phyloP scores from a whole-genome alignment of 2,797 vertebrate species.

The Typhlichthys eigenmanni region DNA sequence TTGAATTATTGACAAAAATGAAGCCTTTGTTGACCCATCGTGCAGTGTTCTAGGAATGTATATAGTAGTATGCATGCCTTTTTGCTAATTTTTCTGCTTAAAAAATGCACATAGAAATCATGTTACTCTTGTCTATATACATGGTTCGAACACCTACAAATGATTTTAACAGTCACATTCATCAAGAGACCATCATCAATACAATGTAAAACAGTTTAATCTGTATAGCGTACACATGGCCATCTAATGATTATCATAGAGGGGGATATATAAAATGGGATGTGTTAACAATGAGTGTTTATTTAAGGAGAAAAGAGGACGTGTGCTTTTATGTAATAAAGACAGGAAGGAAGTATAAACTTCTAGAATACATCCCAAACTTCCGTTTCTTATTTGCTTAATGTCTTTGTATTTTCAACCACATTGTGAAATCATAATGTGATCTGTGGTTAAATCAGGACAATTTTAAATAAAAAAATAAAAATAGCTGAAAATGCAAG shows the following conservation, averaged over 20 bases:
- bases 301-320: slow-evolving; percentile 26
- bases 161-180: slow-evolving; percentile 69
- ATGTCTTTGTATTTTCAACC: slow-evolving; percentile 19
- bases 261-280: slow-evolving; percentile 51
- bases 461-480: slow-evolving; percentile 48
- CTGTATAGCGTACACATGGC: slow-evolving; percentile 36
- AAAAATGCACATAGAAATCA: slow-evolving; percentile 46
- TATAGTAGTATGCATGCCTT: slow-evolving; percentile 83
- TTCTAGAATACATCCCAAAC: slow-evolving; percentile 5
- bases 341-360: slow-evolving; percentile 18
- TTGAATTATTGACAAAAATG: slow-evolving; percentile 70
- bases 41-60: slow-evolving; percentile 79
- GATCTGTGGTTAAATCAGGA: slow-evolving; percentile 45
- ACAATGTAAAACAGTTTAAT: slow-evolving; percentile 43
- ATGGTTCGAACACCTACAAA: slow-evolving; percentile 71
- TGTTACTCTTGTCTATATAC: slow-evolving; percentile 69
- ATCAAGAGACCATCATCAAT: slow-evolving; percentile 64
- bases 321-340: slow-evolving; percentile 43
- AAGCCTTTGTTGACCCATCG: slow-evolving; percentile 78
- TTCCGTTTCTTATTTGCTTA: not conserved
- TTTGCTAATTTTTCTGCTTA: slow-evolving; percentile 47
- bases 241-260: slow-evolving; percentile 60
- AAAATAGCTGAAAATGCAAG: slow-evolving; percentile 28
- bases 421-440: slow-evolving; percentile 40
- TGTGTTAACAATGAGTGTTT: slow-evolving; percentile 34